phyloP scores from a whole-genome alignment of 2,113 vertebrate species.

The Tachysurus fulvidraco region DNA sequence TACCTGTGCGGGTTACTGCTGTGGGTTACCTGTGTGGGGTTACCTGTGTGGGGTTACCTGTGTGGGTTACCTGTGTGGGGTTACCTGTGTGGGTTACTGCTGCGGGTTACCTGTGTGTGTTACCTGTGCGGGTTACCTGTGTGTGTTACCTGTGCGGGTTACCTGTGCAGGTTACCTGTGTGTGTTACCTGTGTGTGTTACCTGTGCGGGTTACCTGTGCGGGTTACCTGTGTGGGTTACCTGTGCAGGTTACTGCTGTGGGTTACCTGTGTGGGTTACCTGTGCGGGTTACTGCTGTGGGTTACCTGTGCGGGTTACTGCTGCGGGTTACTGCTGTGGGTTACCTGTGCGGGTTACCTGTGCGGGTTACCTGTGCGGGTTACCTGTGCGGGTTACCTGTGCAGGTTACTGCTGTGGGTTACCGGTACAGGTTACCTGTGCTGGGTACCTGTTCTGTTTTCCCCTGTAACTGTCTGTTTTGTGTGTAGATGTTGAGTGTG shows the following conservation, averaged over 20 bases:
- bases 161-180: too few species aligned
- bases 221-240: neutral
- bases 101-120: neutral
- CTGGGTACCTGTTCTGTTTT: neutral
- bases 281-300: too few species aligned
- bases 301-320: neutral
- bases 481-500: neutral
- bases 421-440: too few species aligned
- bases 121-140: too few species aligned
- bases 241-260: neutral
- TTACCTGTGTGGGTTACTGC: too few species aligned
- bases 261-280: neutral
- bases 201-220: neutral
- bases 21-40: too few species aligned
- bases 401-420: too few species aligned
- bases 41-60: neutral
- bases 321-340: neutral
- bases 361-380: neutral
- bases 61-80: too few species aligned
- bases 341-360: neutral
- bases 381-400: too few species aligned
- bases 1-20: neutral
- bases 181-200: neutral
- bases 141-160: neutral
- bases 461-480: neutral